Evolutionary conservation across 2,113 vertebrate species (phyloP), one percentile per base, ranked within the genome.

Genomic region (Chloroceryle aenea): DNA sequence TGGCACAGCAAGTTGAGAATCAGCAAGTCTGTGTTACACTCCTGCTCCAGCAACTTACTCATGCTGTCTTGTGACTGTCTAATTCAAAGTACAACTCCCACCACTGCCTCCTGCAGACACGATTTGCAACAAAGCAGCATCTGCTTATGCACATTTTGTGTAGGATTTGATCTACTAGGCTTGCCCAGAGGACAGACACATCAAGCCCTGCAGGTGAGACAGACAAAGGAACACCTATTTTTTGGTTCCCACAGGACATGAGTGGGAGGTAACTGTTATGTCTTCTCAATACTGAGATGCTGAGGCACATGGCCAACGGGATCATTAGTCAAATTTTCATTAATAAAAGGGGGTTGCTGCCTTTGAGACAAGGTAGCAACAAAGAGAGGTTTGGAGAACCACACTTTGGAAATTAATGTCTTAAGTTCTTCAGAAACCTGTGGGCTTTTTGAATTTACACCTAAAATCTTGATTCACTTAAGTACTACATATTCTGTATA

Each of bases 101-200:
- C 42, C 36, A 32, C 50, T 94, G 80, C 50, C 87, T 97, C 67
- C 68, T 84, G 91, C 87, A 84, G 89, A 84, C 25, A 76, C 9
- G 18, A 62, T 71, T 66, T 69, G 11, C 80, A 94, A 87, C 45
- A 89, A 89, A 91, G 89, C 29, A 86, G 40, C 45, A 73, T 90
- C 58, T 93, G 58, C 58, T 88, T 32, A 43, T 48, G 36, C 53
- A n/a, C 58, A 22, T 16, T 80, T 86, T 68, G 63, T 80, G 75
- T 73, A 66, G 83, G 79, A 92, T 63, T 67, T 48, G 36, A 62
- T n/a, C 45, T 50, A 73, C 29, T 5, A n/a, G 23, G 32, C 61
- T 7, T 36, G 62, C 58, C 64, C 63, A 30, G 55, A 76, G 38
- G 61, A 72, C 84, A 91, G 72, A 87, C 68, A 61, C 75, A 80